Evolutionary conservation across 2,113 vertebrate genomes (phyloP), one percentile per base, ranked within the genome.

Genomic region (Aphyosemion australe): DNA sequence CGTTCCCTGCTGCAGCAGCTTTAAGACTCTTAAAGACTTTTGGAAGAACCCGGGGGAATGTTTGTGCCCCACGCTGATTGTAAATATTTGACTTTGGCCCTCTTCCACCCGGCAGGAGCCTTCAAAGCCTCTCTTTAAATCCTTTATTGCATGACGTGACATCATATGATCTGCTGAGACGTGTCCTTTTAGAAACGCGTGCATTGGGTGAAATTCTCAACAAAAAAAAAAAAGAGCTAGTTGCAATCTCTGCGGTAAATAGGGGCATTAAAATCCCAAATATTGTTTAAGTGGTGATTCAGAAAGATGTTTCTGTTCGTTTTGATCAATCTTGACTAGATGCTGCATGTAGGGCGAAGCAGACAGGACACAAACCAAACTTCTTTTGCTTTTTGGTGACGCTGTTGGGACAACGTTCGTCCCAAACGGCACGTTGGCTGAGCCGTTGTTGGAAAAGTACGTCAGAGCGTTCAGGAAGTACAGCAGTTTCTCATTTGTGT

Each of bases 201-300:
- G 18, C 76, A 53, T 60, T 2, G 7, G 70, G 39, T 61, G 43
- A 60, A 56, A 82, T 74, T 87, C 53, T 53, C 26, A 26, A n/a
- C n/a, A n/a, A n/a, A 77, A n/a, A 54, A 69, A 45, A 32, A 39
- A 75, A 54, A 49, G 58, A 74, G 53, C 19, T 51, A 47, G 68
- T 79, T 79, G 81, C 64, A 85, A 76, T 74, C 78, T 69, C 61
- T 49, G 61, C 54, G 67, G 62, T 71, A 75, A 56, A 67, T 61
- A 67, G 26, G 89, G 89, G 89, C 87, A 89, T 90, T 88, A 86
- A 67, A 76, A 83, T 84, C 79, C 50, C 46, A 88, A 82, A 79
- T 71, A 61, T 74, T 65, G 32, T 64, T 75, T 83, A 64, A 19
- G 39, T 50, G 50, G 71, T 56, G 57, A 73, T 61, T 59, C 69